Evolutionary conservation across 2,113 vertebrate species (phyloP).

Genomic region (Raphicerus campestris): DNA sequence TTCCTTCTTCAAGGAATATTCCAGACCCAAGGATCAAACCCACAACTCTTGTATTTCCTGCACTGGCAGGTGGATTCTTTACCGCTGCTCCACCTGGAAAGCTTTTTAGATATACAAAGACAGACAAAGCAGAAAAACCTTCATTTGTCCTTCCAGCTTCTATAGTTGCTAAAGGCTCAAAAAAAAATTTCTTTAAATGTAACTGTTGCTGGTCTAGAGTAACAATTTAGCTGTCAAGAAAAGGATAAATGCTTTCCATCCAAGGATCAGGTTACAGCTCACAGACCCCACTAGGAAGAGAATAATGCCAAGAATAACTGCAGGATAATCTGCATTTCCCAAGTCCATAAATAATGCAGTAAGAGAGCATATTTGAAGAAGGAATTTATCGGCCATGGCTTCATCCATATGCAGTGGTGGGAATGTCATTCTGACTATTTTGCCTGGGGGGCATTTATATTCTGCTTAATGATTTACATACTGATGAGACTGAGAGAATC

Average conservation of each 20-base stretch:
- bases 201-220: background rate
- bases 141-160: background rate
- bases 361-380: slow-evolving; percentile 11
- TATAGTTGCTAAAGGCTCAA: background rate
- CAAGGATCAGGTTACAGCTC: slow-evolving; percentile 34
- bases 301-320: slow-evolving; percentile 33
- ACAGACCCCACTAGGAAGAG: slow-evolving; percentile 30
- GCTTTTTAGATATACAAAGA: background rate
- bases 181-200: background rate
- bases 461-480: slow-evolving; percentile 58
- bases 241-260: slow-evolving; percentile 37
- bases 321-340: slow-evolving; percentile 48
- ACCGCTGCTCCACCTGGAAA: background rate
- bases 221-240: slow-evolving; percentile 35
- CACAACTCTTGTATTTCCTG: background rate
- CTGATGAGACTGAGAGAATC: background rate
- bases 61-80: background rate
- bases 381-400: slow-evolving; percentile 52
- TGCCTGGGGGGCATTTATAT: slow-evolving; percentile 33
- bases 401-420: slow-evolving; percentile 60
- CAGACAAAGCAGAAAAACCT: background rate
- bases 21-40: background rate
- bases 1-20: background rate
- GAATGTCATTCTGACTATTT: slow-evolving; percentile 32
- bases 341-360: slow-evolving; percentile 70